Percentiles rank a stretch among this genome's conserved stretches.
phyloP scores from a whole-genome alignment of 2,797 vertebrate genomes.

The Pseudochromis fuscus region DNA sequence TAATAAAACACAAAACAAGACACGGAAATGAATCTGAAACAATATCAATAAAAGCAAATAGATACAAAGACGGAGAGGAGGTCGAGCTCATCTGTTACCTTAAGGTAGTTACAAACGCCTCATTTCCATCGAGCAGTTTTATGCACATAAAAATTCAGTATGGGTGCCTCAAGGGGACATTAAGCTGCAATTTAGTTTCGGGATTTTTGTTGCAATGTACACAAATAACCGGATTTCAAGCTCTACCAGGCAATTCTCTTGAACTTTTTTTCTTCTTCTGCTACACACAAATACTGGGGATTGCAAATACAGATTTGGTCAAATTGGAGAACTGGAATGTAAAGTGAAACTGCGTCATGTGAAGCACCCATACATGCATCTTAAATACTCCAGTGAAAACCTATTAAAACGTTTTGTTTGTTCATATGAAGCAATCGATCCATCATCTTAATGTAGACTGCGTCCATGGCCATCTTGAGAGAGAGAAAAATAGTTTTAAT shows the following conservation, averaged over 20 bases:
- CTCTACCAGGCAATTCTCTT: conserved; percentile 40
- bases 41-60: conserved; percentile 67
- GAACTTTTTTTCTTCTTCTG: conserved; percentile 44
- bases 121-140: conserved; percentile 66
- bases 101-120: conserved; percentile 40
- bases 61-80: conserved; percentile 63
- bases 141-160: conserved; percentile 68
- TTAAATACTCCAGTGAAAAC: conserved; percentile 84
- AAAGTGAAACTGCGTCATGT: conserved; percentile 49
- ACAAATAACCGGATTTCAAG: conserved; percentile 42
- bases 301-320: conserved; percentile 35
- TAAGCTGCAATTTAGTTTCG: conserved; percentile 33
- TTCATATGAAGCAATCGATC: conserved; percentile 50
- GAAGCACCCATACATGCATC: conserved; percentile 78
- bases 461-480: conserved; percentile 66
- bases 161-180: conserved; percentile 71
- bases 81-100: conserved; percentile 28
- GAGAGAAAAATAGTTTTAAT: conserved; percentile 66
- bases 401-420: conserved; percentile 45
- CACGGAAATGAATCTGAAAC: conserved; percentile 66
- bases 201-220: conserved; percentile 38
- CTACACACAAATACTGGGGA: conserved; percentile 46
- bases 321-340: conserved; percentile 47
- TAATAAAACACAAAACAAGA: conserved; percentile 60
- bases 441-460: conserved; percentile 81